Percentiles rank a stretch among this genome's conserved stretches.
Conservation (phyloP, 2,888 invertebrate species). For the Drosophila mulleri region DNA sequence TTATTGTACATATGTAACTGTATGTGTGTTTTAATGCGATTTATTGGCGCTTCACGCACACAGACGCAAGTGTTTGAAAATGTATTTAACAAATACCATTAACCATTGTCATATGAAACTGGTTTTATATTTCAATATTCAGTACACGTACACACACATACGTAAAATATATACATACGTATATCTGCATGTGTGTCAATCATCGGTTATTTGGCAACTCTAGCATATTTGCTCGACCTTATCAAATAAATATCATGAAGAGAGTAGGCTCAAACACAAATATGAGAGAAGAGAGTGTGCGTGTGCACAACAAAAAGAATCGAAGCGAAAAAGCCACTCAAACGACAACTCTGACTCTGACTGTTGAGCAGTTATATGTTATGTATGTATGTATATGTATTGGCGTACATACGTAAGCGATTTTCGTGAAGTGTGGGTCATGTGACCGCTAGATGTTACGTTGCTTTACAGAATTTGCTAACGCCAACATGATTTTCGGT, state of each 20-base stretch:
- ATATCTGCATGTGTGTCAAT: constrained; percentile 12
- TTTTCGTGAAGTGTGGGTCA: constrained; percentile 52
- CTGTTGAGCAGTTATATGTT: constrained; percentile 29
- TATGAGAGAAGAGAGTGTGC: constrained; percentile 26
- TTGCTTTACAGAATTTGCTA: constrained; percentile 36
- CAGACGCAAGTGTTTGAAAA: constrained; percentile 33
- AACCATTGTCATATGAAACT: constrained; percentile 68
- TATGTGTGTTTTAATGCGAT: constrained; percentile 64
- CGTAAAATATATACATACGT: background rate
- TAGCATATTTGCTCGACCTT: constrained; percentile 58
- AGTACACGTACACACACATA: constrained; percentile 39
- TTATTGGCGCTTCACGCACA: constrained; percentile 52
- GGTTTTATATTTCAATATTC: constrained; percentile 72
- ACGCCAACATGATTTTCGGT: background rate
- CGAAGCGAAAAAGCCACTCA: constrained; percentile 35
- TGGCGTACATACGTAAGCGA: constrained; percentile 1
- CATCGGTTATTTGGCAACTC: constrained; percentile 49
- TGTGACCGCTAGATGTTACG: constrained; percentile 67
- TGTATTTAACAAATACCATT: constrained; percentile 52
- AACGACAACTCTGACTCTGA: constrained; percentile 34
- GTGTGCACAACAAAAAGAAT: constrained; percentile 15
- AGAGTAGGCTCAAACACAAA: constrained; percentile 25
- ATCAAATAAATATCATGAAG: constrained; percentile 60
- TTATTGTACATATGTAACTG: constrained; percentile 23
- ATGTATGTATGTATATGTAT: background rate